Evolutionary conservation across 2,797 vertebrate genomes (phyloP).

Genomic region (Ficedula albicollis): DNA sequence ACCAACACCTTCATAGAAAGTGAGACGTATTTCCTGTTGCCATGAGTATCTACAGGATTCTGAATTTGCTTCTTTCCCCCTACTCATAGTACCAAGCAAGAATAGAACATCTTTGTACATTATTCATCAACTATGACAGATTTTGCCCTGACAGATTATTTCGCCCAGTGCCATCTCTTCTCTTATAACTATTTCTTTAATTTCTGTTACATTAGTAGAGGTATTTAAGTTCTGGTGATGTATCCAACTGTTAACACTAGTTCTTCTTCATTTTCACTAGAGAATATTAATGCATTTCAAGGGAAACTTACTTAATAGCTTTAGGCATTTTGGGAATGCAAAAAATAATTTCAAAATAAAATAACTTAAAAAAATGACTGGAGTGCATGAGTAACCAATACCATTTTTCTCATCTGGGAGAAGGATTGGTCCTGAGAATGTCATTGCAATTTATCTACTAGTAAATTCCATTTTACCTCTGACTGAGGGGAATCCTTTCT

Average conservation of each 20-base stretch:
- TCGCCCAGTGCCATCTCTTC: neutral
- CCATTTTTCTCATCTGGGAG: neutral
- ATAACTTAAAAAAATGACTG: neutral
- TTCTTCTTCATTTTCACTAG: neutral
- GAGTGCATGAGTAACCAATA: neutral
- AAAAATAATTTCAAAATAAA: constrained; percentile 6
- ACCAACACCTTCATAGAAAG: neutral
- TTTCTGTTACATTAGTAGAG: neutral
- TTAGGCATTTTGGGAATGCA: neutral
- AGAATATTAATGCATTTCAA: neutral
- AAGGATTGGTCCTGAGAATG: neutral
- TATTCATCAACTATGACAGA: neutral
- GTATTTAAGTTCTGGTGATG: neutral
- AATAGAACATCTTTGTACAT: neutral
- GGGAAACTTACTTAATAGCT: neutral
- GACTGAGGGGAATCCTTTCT: neutral
- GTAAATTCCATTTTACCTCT: neutral
- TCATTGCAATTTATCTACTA: neutral
- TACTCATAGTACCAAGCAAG: neutral
- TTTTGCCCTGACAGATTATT: neutral
- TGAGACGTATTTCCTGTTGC: neutral
- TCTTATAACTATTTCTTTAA: neutral
- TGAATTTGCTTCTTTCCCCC: neutral
- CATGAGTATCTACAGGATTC: neutral
- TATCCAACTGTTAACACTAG: neutral